phyloP scores from a whole-genome alignment of 2,797 vertebrate species.

The Danio albolineatus region DNA sequence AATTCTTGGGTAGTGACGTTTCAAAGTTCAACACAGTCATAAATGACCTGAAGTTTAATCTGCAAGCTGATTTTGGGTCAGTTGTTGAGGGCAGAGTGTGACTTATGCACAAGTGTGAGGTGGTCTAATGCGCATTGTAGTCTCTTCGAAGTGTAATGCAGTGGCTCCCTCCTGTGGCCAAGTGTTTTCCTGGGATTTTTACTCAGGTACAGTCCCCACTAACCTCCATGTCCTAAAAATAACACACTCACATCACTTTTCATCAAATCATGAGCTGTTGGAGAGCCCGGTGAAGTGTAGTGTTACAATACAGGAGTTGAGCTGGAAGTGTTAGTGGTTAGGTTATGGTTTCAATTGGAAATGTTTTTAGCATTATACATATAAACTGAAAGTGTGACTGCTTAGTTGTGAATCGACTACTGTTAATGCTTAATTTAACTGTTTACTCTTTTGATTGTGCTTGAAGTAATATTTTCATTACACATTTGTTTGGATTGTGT shows the following conservation, averaged over 20 bases:
- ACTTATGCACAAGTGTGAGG: slow-evolving; percentile 69
- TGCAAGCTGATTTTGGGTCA: slow-evolving; percentile 40
- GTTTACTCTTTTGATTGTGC: not conserved
- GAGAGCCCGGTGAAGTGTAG: not conserved
- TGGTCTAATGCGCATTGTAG: slow-evolving; percentile 85
- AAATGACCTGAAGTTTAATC: not conserved
- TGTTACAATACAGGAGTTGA: not conserved
- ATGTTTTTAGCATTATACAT: not conserved
- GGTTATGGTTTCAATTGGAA: not conserved
- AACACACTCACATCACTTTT: slow-evolving; percentile 41
- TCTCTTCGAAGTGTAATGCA: slow-evolving; percentile 88
- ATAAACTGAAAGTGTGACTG: not conserved
- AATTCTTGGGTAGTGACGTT: not conserved
- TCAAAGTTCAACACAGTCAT: not conserved
- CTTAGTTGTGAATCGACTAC: not conserved
- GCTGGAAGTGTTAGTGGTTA: not conserved
- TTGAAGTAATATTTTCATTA: not conserved
- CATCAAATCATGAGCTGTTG: not conserved
- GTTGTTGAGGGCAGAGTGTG: slow-evolving; percentile 45
- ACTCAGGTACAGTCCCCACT: slow-evolving; percentile 82
- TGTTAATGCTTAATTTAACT: not conserved
- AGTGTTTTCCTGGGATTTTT: slow-evolving; percentile 89
- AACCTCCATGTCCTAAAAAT: slow-evolving; percentile 71
- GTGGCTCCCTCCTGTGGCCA: slow-evolving; percentile 87
- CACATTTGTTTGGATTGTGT: not conserved